phyloP scores from a whole-genome alignment of 2,888 invertebrate species.

The Sarcophaga rosellei region DNA sequence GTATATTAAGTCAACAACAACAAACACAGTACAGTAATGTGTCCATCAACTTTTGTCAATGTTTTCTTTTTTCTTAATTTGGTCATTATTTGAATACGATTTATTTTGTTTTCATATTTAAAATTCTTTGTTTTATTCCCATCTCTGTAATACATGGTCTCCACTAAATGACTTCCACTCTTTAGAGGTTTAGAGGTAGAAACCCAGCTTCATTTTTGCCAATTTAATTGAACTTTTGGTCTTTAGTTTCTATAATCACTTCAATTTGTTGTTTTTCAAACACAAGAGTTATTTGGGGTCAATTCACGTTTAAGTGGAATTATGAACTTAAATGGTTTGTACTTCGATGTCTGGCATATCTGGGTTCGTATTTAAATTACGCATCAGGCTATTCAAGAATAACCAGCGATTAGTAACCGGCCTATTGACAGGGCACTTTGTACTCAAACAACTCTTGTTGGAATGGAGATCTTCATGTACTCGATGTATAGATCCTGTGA shows the following conservation, averaged over 20 bases:
- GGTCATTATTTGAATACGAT: neutral
- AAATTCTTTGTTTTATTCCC: slow-evolving; percentile 12
- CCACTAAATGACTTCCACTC: neutral
- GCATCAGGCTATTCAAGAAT: too few relatives aligned
- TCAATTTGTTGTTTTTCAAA: slow-evolving; percentile 22
- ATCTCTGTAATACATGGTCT: neutral
- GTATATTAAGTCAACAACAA: slow-evolving; percentile 44
- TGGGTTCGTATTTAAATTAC: too few relatives aligned
- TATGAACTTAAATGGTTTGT: too few relatives aligned
- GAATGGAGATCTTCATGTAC: too few relatives aligned
- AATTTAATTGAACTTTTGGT: slow-evolving; percentile 65
- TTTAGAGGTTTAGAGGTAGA: neutral
- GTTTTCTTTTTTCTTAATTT: slow-evolving; percentile 10
- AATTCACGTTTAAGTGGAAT: neutral
- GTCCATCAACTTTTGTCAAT: slow-evolving; percentile 57
- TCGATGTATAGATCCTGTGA: too few relatives aligned
- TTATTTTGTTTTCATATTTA: slow-evolving; percentile 52
- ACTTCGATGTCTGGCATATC: too few relatives aligned
- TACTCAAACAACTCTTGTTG: too few relatives aligned
- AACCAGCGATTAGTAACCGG: too few relatives aligned
- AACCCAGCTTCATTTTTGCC: slow-evolving; percentile 31
- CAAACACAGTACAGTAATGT: slow-evolving; percentile 50
- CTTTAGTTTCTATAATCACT: slow-evolving; percentile 30
- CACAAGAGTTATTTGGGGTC: neutral
- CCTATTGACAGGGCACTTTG: too few relatives aligned